Percentiles rank a stretch among this genome's conserved stretches.
Evolutionary conservation across 2,888 invertebrate genomes (phyloP).

Genomic region (Diplolepis rosae): DNA sequence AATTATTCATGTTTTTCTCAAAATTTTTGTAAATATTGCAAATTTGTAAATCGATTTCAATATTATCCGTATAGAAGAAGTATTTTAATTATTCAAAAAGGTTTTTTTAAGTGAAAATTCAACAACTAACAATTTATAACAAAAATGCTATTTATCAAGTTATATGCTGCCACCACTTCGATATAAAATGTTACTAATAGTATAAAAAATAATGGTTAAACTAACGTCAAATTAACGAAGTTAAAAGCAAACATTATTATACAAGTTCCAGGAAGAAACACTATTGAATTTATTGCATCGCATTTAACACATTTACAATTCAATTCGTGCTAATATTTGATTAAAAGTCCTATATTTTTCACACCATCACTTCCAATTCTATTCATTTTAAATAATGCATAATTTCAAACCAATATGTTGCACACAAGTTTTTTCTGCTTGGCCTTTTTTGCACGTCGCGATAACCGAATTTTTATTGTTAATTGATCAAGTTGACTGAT

Average conservation of each 20-base stretch:
- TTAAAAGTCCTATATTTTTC: constrained; percentile 12
- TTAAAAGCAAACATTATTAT: background rate
- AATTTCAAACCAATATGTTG: constrained; percentile 34
- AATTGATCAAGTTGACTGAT: background rate
- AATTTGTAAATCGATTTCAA: too few relatives aligned
- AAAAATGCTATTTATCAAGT: constrained; percentile 38
- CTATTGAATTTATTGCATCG: constrained; percentile 5
- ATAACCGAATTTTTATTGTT: constrained; percentile 31
- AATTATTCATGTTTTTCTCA: too few relatives aligned
- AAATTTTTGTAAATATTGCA: too few relatives aligned
- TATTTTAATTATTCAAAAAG: too few relatives aligned
- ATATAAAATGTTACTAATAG: constrained; percentile 33
- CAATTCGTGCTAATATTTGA: constrained; percentile 11
- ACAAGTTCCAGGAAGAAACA: background rate
- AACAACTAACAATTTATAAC: too few relatives aligned
- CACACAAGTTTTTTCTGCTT: constrained; percentile 57
- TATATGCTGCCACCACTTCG: constrained; percentile 58
- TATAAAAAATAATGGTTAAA: constrained; percentile 32
- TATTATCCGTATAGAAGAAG: too few relatives aligned
- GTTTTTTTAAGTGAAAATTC: too few relatives aligned
- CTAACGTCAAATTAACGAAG: background rate
- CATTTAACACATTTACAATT: background rate
- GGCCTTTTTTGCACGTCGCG: constrained; percentile 67
- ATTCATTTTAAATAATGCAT: constrained; percentile 27
- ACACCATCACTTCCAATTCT: background rate